These are phyloP conservation scores for Pseudomyrmex pallidus DNA, from an alignment of 1,140 invertebrate genomes.

Conservation along the genomic window DNA sequence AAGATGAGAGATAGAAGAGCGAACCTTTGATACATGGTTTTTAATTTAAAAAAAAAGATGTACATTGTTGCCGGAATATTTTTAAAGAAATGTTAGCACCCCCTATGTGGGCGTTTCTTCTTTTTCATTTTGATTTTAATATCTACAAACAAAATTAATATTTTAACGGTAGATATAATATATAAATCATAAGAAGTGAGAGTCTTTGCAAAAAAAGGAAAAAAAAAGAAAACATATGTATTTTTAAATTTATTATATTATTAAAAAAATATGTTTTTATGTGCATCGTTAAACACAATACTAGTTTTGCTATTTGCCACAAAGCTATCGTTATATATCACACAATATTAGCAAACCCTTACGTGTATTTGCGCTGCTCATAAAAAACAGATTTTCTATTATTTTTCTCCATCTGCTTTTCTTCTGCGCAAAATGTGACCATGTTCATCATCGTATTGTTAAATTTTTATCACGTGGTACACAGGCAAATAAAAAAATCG, in stretches of 20 bases:
- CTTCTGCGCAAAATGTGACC: not conserved
- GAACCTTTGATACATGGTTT: not conserved
- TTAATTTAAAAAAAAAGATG: conserved; percentile 16
- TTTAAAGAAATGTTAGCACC: too few relatives aligned
- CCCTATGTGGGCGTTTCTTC: too few relatives aligned
- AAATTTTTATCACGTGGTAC: not conserved
- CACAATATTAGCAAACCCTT: too few relatives aligned
- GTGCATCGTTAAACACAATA: not conserved
- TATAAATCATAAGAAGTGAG: too few relatives aligned
- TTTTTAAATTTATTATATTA: not conserved
- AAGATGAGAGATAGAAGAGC: not conserved
- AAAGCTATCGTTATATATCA: too few relatives aligned
- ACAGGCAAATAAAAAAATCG: not conserved
- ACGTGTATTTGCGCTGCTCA: not conserved
- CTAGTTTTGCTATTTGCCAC: not conserved
- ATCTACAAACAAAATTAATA: too few relatives aligned
- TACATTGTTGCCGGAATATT: not conserved
- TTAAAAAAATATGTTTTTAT: not conserved
- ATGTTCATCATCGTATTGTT: not conserved
- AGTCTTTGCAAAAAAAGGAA: too few relatives aligned
- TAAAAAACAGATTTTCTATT: not conserved
- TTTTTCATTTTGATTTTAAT: too few relatives aligned
- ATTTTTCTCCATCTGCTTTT: not conserved
- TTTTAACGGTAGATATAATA: too few relatives aligned
- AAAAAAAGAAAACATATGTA: too few relatives aligned